phyloP scores from a whole-genome alignment of 2,797 vertebrate genomes.

The Gobio occitaniae region DNA sequence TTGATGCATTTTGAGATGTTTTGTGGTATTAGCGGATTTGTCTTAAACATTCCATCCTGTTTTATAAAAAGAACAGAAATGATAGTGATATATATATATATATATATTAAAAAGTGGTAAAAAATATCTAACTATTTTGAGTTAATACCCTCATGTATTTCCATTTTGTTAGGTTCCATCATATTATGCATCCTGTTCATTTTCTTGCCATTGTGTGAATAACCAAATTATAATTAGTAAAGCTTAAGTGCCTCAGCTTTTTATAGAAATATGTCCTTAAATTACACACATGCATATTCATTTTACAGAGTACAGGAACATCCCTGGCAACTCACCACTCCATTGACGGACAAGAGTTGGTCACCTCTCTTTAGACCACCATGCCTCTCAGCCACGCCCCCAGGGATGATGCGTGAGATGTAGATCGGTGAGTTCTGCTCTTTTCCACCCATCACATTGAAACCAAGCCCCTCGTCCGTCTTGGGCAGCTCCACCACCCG shows the following conservation, averaged over 20 bases:
- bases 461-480: slow-evolving; percentile 97
- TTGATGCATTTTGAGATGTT: neutral
- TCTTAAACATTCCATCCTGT: neutral
- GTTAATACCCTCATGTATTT: neutral
- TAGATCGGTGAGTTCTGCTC: slow-evolving; percentile 99
- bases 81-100: neutral
- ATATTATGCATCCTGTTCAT: neutral
- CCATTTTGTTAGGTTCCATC: neutral
- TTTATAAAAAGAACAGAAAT: neutral
- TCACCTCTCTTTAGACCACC: slow-evolving; percentile 97
- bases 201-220: neutral
- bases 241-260: neutral
- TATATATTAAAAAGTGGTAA: neutral
- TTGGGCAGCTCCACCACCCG: slow-evolving; percentile 97
- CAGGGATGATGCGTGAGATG: slow-evolving; percentile 98
- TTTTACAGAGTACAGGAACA: slow-evolving; percentile 1
- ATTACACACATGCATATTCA: neutral
- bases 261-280: neutral
- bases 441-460: slow-evolving; percentile 99
- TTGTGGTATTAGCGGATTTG: neutral
- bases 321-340: slow-evolving; percentile 85
- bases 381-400: slow-evolving; percentile 95
- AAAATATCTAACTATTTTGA: neutral
- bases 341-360: slow-evolving; percentile 97
- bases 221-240: neutral